Evolutionary conservation across 2,888 invertebrate genomes (phyloP), one percentile per base, ranked within the genome.

Genomic region (Brenthis daphne): DNA sequence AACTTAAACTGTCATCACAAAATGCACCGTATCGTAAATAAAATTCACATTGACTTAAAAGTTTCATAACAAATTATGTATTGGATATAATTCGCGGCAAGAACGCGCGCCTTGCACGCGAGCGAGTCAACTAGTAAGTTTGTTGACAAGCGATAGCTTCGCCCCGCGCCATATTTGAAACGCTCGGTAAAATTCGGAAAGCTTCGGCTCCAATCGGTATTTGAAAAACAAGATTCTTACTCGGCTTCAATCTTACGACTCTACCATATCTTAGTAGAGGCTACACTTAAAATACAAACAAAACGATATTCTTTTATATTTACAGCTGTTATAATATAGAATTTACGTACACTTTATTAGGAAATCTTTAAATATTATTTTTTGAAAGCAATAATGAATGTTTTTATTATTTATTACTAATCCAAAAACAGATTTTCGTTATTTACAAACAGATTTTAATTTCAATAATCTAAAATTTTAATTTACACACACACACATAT

Each of bases 121-220:
- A 73, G 82, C 84, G 82, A 79, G 75, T 74, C 69, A 67, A 74
- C 75, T 79, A 85, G 82, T 86, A 84, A 88, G 85, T 89, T 92
- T 92, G 92, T 92, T 92, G 92, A 92, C 92, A 92, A 90, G 88
- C 90, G 77, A 83, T 80, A 85, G 82, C 85, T 82, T 80, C 79
- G 77, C 81, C 81, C 82, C 63, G 63, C 63, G 90, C 92, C 90
- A 90, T 91, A 72, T 90, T 89, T 79, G 77, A 81, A 79, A 72
- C 78, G 85, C 84, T 91, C 92, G 91, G 84, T 74, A 70, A 72
- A 79, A 78, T 84, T 84, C 92, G 92, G 83, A 74, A 69, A 72
- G 79, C 78, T 83, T 84, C 92, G 92, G 67, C 65, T 16, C 16
- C 64, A 73, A 75, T 43, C 37, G 37, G 37, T 43, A 43, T 43